Evolutionary conservation across 1,140 invertebrate species (phyloP).

Genomic region (Drosophila ananassae): DNA sequence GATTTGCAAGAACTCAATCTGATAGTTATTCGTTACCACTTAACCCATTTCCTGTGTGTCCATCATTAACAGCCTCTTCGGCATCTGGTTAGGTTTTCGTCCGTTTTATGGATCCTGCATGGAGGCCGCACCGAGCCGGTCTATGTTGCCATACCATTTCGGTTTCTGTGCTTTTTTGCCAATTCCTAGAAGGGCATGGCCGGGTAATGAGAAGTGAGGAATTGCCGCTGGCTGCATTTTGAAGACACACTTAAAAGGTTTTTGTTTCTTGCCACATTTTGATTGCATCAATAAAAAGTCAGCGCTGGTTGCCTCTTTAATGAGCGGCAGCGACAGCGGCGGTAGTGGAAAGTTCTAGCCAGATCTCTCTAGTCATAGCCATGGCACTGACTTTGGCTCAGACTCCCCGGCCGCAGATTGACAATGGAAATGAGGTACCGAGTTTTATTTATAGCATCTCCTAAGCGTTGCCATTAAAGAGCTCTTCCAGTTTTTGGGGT

Average conservation of each 20-base stretch:
- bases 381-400: background rate
- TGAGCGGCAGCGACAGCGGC: slow-evolving; percentile 44
- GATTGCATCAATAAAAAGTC: slow-evolving; percentile 77
- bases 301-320: slow-evolving; percentile 53
- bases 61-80: slow-evolving; percentile 3
- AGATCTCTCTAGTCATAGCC: background rate
- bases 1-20: background rate
- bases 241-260: slow-evolving; percentile 63
- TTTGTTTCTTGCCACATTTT: slow-evolving; percentile 62
- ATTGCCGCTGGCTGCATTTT: slow-evolving; percentile 73
- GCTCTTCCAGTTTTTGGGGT: slow-evolving; percentile 23
- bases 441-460: slow-evolving; percentile 78
- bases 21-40: slow-evolving; percentile 27
- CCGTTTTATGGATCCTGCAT: slow-evolving; percentile 29
- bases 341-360: slow-evolving; percentile 46
- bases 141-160: slow-evolving; percentile 44
- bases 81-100: slow-evolving; percentile 43
- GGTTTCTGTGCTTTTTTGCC: slow-evolving; percentile 39
- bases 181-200: slow-evolving; percentile 64
- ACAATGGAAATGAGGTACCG: slow-evolving; percentile 76
- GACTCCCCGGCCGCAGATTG: slow-evolving; percentile 43
- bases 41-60: slow-evolving; percentile 51
- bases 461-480: slow-evolving; percentile 80
- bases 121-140: slow-evolving; percentile 18
- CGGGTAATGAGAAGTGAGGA: slow-evolving; percentile 61